Conservation (phyloP, 2,113 vertebrate genomes). For the Oreochromis aureus region DNA sequence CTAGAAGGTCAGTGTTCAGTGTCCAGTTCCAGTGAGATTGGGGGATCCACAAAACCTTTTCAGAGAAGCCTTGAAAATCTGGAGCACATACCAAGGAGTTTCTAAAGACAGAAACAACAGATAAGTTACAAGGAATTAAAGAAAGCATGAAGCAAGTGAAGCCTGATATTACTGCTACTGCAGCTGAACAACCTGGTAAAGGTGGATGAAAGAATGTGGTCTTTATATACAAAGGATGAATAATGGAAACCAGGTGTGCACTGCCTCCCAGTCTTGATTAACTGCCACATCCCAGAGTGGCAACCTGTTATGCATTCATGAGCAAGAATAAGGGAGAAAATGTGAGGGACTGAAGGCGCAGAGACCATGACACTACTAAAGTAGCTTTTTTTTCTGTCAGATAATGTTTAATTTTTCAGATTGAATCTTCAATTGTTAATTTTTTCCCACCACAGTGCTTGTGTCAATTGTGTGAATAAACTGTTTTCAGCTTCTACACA, state of each 20-base stretch:
- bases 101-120: neutral
- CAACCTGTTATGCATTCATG: neutral
- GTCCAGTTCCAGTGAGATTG: neutral
- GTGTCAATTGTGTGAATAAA: neutral
- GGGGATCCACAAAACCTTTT: neutral
- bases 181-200: neutral
- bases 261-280: neutral
- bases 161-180: neutral
- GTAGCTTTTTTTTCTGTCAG: neutral
- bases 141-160: neutral
- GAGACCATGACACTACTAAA: neutral
- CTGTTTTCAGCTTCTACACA: neutral
- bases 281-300: neutral
- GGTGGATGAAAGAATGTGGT: neutral
- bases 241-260: neutral
- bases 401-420: constrained; percentile 12
- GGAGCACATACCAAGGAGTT: neutral
- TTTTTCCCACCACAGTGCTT: neutral
- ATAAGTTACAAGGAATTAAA: neutral
- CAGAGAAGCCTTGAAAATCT: neutral
- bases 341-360: neutral
- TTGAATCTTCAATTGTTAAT: neutral
- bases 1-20: neutral
- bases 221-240: neutral
- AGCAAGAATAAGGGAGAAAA: neutral